phyloP scores from a whole-genome alignment of 2,113 vertebrate species.

The Dermatemys mawii region DNA sequence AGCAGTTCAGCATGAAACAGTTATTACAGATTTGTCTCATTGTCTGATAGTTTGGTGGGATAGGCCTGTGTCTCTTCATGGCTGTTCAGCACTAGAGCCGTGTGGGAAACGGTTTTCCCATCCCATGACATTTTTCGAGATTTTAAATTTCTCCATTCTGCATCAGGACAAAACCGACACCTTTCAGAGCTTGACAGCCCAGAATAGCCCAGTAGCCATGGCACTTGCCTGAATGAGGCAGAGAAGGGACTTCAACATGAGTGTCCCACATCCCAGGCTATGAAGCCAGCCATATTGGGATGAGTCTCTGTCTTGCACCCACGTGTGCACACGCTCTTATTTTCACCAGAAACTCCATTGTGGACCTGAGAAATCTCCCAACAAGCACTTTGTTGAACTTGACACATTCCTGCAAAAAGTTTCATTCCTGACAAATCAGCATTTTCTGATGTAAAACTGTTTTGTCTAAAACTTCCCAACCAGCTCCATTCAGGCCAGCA shows the following conservation, averaged over 20 bases:
- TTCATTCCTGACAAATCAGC: not conserved
- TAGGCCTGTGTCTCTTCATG: not conserved
- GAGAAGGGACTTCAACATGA: too few species aligned
- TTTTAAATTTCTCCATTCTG: not conserved
- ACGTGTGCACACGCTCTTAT: too few species aligned
- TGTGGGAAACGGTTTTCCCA: not conserved
- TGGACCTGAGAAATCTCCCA: not conserved
- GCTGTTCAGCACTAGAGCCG: not conserved
- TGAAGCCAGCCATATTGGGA: not conserved
- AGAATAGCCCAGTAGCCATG: not conserved
- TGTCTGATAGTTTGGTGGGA: not conserved
- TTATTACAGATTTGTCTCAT: not conserved
- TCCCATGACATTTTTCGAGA: not conserved
- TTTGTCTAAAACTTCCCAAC: not conserved
- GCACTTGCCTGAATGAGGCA: not conserved
- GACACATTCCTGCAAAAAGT: not conserved
- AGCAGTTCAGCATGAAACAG: too few species aligned
- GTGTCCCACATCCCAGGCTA: not conserved
- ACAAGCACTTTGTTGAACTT: not conserved
- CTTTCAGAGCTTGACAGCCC: not conserved
- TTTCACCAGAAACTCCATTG: not conserved
- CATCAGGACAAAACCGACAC: not conserved
- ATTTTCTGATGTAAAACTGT: not conserved
- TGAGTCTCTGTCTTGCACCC: not conserved
- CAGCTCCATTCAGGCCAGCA: not conserved